Evolutionary conservation across 2,888 invertebrate genomes (phyloP).

Genomic region (Abscondita cerata): DNA sequence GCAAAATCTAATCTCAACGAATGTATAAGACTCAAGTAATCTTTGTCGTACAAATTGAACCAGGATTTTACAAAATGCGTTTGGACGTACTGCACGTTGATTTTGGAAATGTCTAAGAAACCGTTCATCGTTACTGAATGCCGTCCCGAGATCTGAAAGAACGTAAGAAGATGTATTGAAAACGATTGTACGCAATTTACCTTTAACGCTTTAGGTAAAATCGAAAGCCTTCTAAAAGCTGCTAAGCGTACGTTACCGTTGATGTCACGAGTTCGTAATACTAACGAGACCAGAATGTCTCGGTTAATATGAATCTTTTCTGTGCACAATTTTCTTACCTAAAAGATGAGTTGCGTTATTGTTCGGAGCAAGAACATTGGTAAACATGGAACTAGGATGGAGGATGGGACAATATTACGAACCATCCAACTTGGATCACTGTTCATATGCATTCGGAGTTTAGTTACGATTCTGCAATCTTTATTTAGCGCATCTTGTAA

Average conservation of each 20-base stretch:
- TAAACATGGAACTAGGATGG: no score
- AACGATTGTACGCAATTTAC: constrained; percentile 26
- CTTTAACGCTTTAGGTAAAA: constrained; percentile 41
- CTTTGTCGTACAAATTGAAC: constrained; percentile 75
- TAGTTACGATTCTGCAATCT: constrained; percentile 76
- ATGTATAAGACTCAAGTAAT: constrained; percentile 74
- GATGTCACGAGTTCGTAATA: constrained; percentile 78
- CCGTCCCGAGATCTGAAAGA: constrained; percentile 68
- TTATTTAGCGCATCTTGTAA: constrained; percentile 80
- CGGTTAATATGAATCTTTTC: constrained; percentile 76
- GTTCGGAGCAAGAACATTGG: not conserved
- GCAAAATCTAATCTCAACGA: constrained; percentile 77
- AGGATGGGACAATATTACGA: not conserved
- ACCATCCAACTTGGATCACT: constrained; percentile 72
- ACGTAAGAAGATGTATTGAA: constrained; percentile 28
- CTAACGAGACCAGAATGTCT: constrained; percentile 72
- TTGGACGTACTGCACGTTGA: constrained; percentile 56
- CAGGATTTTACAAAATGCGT: constrained; percentile 72
- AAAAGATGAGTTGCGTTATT: no score
- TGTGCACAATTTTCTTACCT: constrained; percentile 68
- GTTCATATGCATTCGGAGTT: constrained; percentile 73
- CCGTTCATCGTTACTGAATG: constrained; percentile 68
- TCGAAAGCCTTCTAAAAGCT: constrained; percentile 57
- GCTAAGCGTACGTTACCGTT: constrained; percentile 76
- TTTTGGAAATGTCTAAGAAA: constrained; percentile 66